Conservation (phyloP, 2,888 invertebrate species). For the Nebria brevicollis region DNA sequence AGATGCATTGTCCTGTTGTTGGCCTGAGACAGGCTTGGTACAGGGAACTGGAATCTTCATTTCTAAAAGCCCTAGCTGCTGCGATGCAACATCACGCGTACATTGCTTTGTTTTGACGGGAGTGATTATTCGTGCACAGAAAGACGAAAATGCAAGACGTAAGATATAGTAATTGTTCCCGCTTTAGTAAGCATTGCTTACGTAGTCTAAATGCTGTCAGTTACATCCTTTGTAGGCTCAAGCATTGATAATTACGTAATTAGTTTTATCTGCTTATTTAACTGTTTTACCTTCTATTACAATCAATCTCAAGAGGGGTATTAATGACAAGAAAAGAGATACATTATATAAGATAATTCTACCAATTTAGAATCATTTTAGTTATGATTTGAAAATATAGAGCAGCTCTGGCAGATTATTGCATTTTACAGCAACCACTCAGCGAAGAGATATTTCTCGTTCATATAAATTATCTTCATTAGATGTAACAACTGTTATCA, state of each 20-base stretch:
- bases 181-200: not conserved
- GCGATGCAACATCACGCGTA: not conserved
- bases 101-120: conserved; percentile 10
- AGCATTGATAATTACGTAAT: not conserved
- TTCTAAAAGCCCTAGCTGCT: not conserved
- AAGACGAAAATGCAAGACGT: conserved; percentile 5
- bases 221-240: not conserved
- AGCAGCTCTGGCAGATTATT: too few species aligned
- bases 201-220: not conserved
- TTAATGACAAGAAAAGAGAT: too few species aligned
- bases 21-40: conserved; percentile 7
- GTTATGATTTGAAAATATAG: too few species aligned
- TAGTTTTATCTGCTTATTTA: not conserved
- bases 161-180: not conserved
- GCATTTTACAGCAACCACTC: too few species aligned
- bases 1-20: conserved; percentile 7
- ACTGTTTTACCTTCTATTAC: not conserved
- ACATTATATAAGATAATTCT: too few species aligned
- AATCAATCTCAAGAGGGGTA: too few species aligned
- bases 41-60: not conserved
- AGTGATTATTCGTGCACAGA: conserved; percentile 7
- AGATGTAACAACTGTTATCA: too few species aligned
- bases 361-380: too few species aligned
- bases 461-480: too few species aligned
- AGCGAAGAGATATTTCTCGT: too few species aligned